Base-by-base conservation (phyloP, 2,888 invertebrate genomes). In the Stramonita haemastoma region DNA sequence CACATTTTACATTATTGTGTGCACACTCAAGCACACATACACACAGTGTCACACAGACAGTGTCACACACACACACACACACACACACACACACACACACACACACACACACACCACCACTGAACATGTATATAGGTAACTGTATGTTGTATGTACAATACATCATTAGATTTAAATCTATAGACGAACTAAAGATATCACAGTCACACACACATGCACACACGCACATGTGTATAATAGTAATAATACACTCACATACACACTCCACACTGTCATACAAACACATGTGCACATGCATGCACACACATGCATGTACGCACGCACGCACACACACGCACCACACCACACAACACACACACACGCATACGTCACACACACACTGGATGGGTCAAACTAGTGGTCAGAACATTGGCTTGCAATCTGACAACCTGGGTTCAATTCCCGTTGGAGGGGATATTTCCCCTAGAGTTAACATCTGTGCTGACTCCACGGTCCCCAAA, bases 31-130 rank as follows among this genome's bases (percentile, higher is more conserved):
- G 46, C 66, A 66, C 66, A 66, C 66, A 66, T 29, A 66, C 66
- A 66, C 66, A 66, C 73, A 22, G n/a, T 22, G 22, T 26, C 73
- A n/a, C n/a, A 66, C 15, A 73, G n/a, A 73, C 73, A 73, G 22
- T 22, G 32, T 34, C 73, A 79, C 79, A 79, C 79, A 79, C 34
- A 34, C 79, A 79, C 79, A 79, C 34, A 34, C 79, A 79, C 17
- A 34, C 34, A 79, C 34, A 34, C 79, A 34, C 46, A 46, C 83
- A 46, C 83, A 32, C 46, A 46, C 26, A 17, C 46, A 29, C n/a
- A 11, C 36, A 29, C 36, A 83, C 83, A 46, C 83, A 83, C 83
- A 83, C 81, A 81, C 81, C n/a, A n/a, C n/a, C n/a, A n/a, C n/a
- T n/a, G n/a, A n/a, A n/a, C n/a, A n/a, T n/a, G n/a, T n/a, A n/a